A percentile compares a stretch with the other conserved stretches of the same genome.
phyloP scores from a whole-genome alignment of 1,140 invertebrate genomes.

The Gonioctena quinquepunctata region DNA sequence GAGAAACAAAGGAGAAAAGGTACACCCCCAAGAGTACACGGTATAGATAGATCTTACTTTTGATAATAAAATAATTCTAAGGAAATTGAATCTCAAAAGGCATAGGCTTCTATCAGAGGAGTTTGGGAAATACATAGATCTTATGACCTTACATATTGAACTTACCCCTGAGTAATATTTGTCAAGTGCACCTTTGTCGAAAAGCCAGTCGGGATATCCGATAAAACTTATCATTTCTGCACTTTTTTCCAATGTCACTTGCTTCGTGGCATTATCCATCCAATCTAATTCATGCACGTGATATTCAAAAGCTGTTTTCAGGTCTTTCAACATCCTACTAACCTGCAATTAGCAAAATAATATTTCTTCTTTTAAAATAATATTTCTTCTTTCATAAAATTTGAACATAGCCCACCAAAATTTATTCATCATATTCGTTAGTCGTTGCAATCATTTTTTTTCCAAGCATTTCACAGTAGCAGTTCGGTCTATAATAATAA shows the following conservation, averaged over 20 bases:
- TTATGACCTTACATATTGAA: neutral
- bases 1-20: too few relatives aligned
- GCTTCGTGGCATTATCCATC: constrained; percentile 84
- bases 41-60: too few relatives aligned
- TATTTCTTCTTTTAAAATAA: too few relatives aligned
- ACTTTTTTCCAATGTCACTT: constrained; percentile 72
- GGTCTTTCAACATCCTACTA: constrained; percentile 75
- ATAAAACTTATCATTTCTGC: constrained; percentile 74
- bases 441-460: neutral
- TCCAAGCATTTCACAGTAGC: too few relatives aligned
- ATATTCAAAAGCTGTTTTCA: constrained; percentile 75
- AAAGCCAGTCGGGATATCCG: constrained; percentile 80
- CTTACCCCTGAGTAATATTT: constrained; percentile 68
- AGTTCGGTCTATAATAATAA: too few relatives aligned
- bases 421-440: neutral
- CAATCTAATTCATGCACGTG: constrained; percentile 72
- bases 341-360: constrained; percentile 56
- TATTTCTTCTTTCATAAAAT: too few relatives aligned
- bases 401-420: neutral
- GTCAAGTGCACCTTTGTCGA: constrained; percentile 64
- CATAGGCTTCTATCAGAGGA: neutral
- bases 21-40: too few relatives aligned
- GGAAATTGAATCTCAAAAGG: neutral
- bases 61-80: too few relatives aligned
- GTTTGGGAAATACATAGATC: too few relatives aligned